phyloP scores from a whole-genome alignment of 2,888 invertebrate genomes.

The Eulithis testata region DNA sequence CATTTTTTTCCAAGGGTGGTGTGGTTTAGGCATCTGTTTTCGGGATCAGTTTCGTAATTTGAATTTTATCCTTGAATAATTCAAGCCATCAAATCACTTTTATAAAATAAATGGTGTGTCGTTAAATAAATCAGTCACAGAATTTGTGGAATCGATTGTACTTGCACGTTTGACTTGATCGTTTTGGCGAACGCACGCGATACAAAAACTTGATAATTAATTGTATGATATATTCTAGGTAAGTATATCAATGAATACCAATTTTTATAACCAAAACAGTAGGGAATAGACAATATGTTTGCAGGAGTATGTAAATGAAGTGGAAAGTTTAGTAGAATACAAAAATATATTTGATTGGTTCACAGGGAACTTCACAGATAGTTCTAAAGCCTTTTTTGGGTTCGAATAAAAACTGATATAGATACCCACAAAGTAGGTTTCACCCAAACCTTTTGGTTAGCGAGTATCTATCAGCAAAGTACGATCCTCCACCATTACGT shows the following conservation, averaged over 20 bases:
- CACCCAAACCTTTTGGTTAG: constrained; percentile 31
- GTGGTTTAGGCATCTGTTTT: constrained; percentile 55
- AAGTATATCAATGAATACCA: too few relatives aligned
- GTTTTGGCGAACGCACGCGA: too few relatives aligned
- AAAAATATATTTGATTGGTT: constrained; percentile 1
- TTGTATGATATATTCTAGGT: too few relatives aligned
- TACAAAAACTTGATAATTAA: too few relatives aligned
- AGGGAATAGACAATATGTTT: too few relatives aligned
- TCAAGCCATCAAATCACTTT: constrained; percentile 21
- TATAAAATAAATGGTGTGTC: constrained; percentile 15
- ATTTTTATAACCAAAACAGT: too few relatives aligned
- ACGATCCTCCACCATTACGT: constrained; percentile 38
- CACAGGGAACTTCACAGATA: neutral
- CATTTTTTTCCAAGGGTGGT: constrained; percentile 63
- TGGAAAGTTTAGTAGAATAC: too few relatives aligned
- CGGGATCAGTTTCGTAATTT: constrained; percentile 53
- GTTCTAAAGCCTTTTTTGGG: constrained; percentile 8
- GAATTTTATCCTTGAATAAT: constrained; percentile 41
- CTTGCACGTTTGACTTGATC: neutral
- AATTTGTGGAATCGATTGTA: neutral
- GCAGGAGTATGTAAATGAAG: too few relatives aligned
- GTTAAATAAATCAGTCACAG: constrained; percentile 11
- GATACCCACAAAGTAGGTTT: constrained; percentile 14
- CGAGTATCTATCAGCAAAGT: constrained; percentile 41
- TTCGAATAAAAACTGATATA: constrained; percentile 11